A percentile compares a stretch with the other conserved stretches of the same genome.
Evolutionary conservation across 2,888 invertebrate species (phyloP).

Genomic region (Sminthurinus aureus): DNA sequence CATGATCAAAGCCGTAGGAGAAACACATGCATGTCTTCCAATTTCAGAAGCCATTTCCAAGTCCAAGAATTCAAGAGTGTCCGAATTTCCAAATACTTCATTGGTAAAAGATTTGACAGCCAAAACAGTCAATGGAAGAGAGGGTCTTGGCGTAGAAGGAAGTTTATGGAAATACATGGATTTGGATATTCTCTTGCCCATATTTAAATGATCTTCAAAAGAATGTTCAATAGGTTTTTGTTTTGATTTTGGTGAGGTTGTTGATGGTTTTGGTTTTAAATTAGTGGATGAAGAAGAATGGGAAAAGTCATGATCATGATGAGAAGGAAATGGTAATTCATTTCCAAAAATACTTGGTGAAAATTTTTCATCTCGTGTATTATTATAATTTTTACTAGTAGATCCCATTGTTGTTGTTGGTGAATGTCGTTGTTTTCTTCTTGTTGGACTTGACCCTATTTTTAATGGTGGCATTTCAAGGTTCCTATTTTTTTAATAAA

Average conservation of each 20-base stretch:
- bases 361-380: neutral
- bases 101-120: conserved; percentile 86
- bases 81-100: conserved; percentile 71
- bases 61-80: conserved; percentile 78
- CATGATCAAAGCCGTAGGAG: conserved; percentile 88
- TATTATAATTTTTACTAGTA: neutral
- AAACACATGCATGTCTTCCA: conserved; percentile 81
- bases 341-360: neutral
- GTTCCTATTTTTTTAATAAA: neutral
- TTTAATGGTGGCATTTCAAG: neutral
- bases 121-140: conserved; percentile 81
- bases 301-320: neutral
- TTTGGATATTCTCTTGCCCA: conserved; percentile 83
- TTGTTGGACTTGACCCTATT: neutral
- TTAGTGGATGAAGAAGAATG: neutral
- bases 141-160: conserved; percentile 75
- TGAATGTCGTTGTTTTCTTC: neutral
- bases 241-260: neutral
- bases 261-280: neutral
- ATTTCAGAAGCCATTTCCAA: conserved; percentile 79
- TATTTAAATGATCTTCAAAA: conserved; percentile 76
- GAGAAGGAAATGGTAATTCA: neutral
- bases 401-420: neutral
- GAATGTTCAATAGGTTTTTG: neutral
- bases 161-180: conserved; percentile 82